Evolutionary conservation across 2,888 invertebrate genomes (phyloP).

Genomic region (Lucinisca nassula): DNA sequence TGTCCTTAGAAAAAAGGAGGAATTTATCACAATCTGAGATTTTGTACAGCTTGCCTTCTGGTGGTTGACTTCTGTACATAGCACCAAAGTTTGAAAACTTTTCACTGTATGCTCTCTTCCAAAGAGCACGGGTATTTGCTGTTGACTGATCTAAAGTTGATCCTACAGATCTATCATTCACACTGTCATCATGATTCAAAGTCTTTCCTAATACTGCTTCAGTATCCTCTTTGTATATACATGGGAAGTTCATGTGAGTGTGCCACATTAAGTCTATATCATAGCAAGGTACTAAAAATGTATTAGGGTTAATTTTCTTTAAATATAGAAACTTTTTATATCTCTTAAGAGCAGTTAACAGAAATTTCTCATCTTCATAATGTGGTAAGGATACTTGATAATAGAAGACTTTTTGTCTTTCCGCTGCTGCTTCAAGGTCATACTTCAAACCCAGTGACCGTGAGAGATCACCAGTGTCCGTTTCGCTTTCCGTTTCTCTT

Average conservation of each 20-base stretch:
- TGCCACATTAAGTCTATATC: slow-evolving; percentile 89
- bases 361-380: slow-evolving; percentile 88
- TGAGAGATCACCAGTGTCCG: background rate
- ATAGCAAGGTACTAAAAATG: slow-evolving; percentile 89
- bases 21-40: slow-evolving; percentile 81
- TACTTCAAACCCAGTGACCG: slow-evolving; percentile 80
- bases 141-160: slow-evolving; percentile 88
- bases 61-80: slow-evolving; percentile 89
- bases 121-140: slow-evolving; percentile 87
- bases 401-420: slow-evolving; percentile 88
- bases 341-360: slow-evolving; percentile 86
- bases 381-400: slow-evolving; percentile 89
- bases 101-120: slow-evolving; percentile 87
- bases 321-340: slow-evolving; percentile 88
- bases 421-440: slow-evolving; percentile 87
- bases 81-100: slow-evolving; percentile 87
- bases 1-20: slow-evolving; percentile 77
- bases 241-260: slow-evolving; percentile 88
- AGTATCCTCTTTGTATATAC: slow-evolving; percentile 81
- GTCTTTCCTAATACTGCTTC: slow-evolving; percentile 77
- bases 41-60: slow-evolving; percentile 86
- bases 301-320: slow-evolving; percentile 87
- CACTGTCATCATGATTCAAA: slow-evolving; percentile 89
- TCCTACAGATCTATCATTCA: slow-evolving; percentile 88
- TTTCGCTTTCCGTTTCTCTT: background rate